phyloP scores from a whole-genome alignment of 1,140 invertebrate genomes.

The Alviniconcha marisindica region DNA sequence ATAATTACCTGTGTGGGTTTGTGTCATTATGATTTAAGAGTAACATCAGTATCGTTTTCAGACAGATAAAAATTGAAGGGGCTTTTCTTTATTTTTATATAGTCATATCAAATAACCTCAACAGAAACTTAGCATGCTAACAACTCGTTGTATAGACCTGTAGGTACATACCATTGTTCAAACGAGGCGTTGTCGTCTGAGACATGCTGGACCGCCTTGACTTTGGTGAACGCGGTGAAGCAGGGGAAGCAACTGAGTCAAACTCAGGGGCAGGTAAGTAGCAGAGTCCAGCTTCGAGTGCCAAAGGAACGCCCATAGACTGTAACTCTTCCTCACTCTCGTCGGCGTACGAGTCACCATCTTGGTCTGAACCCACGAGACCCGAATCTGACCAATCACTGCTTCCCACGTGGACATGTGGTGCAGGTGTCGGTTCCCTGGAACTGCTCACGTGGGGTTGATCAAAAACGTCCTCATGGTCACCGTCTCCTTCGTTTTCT shows the following conservation, averaged over 20 bases:
- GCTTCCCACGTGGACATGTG: not conserved
- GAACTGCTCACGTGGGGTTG: too few species aligned
- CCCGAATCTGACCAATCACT: slow-evolving; percentile 29
- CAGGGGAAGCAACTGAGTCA: not conserved
- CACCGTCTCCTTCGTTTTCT: not conserved
- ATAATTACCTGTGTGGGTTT: too few species aligned
- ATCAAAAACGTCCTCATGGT: too few species aligned
- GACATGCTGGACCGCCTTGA: not conserved
- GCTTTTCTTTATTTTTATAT: too few species aligned
- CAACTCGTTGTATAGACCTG: too few species aligned
- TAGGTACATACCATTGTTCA: too few species aligned
- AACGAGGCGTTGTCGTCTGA: too few species aligned
- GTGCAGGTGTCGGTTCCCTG: not conserved
- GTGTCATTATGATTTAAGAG: too few species aligned
- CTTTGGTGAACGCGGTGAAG: not conserved
- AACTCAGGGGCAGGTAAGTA: slow-evolving; percentile 29
- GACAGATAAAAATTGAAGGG: too few species aligned
- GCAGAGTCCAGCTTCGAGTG: not conserved
- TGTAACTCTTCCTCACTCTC: not conserved
- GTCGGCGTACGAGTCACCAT: not conserved
- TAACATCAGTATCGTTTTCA: too few species aligned
- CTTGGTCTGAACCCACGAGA: slow-evolving; percentile 3
- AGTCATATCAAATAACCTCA: too few species aligned
- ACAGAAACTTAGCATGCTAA: too few species aligned
- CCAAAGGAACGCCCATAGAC: slow-evolving; percentile 7